phyloP scores from a whole-genome alignment of 2,113 vertebrate genomes.

The Aphyosemion australe region DNA sequence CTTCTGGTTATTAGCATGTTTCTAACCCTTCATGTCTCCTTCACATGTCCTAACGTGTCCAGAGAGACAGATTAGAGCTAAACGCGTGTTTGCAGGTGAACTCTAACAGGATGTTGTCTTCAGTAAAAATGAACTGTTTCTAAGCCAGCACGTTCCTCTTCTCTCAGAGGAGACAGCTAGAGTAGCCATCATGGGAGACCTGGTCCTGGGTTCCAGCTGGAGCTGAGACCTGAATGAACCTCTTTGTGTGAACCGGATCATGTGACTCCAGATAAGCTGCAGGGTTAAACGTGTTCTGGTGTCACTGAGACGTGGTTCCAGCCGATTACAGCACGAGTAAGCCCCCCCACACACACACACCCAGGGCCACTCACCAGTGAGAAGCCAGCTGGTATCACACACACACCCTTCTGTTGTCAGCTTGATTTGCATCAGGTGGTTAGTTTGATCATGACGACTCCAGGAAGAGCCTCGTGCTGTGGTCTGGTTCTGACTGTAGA shows the following conservation, averaged over 20 bases:
- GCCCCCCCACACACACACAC: too few species aligned
- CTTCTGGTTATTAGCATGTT: too few species aligned
- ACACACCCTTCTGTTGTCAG: background rate
- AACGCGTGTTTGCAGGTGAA: background rate
- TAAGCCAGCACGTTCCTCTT: too few species aligned
- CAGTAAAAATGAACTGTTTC: too few species aligned
- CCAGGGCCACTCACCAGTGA: too few species aligned
- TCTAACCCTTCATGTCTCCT: too few species aligned
- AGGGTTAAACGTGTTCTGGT: slow-evolving; percentile 37
- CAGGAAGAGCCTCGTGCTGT: background rate
- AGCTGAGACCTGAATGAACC: slow-evolving; percentile 53
- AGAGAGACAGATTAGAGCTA: too few species aligned
- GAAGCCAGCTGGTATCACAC: background rate
- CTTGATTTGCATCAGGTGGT: background rate
- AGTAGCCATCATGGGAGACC: background rate
- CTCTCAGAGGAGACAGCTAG: too few species aligned
- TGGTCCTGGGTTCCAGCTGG: slow-evolving; percentile 16
- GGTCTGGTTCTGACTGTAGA: background rate
- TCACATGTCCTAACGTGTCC: too few species aligned
- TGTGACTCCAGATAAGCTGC: slow-evolving; percentile 62
- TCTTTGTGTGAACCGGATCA: slow-evolving; percentile 61
- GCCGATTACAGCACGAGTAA: slow-evolving; percentile 46
- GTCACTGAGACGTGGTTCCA: slow-evolving; percentile 36
- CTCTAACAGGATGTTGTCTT: background rate
- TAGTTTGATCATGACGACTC: background rate